These are phyloP conservation scores for Pristionchus mayeri DNA, from an alignment of 2,888 invertebrate species.

Conservation along the genomic window DNA sequence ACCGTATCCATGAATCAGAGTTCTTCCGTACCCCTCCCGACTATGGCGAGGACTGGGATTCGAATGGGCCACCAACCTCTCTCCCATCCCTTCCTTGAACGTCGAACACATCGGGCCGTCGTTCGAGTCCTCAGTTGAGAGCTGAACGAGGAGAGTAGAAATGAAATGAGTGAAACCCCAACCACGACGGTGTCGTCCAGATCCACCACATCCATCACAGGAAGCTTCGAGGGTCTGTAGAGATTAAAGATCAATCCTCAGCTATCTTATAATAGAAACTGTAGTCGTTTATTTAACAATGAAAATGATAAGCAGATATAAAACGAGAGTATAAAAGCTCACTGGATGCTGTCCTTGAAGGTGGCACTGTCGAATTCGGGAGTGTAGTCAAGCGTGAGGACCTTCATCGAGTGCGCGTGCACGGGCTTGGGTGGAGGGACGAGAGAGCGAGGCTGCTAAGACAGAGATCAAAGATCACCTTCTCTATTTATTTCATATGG, in stretches of 20 bases:
- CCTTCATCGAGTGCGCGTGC: neutral
- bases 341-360: neutral
- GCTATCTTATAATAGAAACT: too few relatives aligned
- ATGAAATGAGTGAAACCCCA: neutral
- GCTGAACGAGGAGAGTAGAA: neutral
- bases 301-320: too few relatives aligned
- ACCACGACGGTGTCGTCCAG: neutral
- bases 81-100: neutral
- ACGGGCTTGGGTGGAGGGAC: neutral
- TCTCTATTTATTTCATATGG: too few relatives aligned
- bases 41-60: too few relatives aligned
- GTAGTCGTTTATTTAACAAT: too few relatives aligned
- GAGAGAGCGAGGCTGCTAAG: neutral
- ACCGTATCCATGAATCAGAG: too few relatives aligned
- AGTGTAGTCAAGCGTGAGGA: neutral
- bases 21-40: too few relatives aligned
- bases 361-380: neutral
- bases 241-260: neutral
- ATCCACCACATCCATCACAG: neutral
- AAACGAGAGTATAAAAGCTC: too few relatives aligned
- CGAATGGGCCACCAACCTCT: too few relatives aligned
- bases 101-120: neutral
- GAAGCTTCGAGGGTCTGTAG: neutral
- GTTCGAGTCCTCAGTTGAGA: neutral
- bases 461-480: neutral